phyloP scores from a whole-genome alignment of 2,113 vertebrate species.

The Aix galericulata region DNA sequence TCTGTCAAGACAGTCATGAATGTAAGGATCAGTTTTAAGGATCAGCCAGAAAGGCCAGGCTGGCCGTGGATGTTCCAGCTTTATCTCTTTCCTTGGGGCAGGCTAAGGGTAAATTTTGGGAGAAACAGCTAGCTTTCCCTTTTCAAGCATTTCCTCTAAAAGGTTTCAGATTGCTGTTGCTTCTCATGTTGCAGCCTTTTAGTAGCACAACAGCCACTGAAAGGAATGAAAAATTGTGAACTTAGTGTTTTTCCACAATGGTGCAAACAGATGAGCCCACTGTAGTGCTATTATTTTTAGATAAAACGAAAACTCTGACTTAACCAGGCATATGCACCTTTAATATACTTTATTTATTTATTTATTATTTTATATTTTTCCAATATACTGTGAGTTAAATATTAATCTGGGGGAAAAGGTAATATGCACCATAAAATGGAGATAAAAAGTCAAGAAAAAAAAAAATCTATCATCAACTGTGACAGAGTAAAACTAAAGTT shows the following conservation, averaged over 20 bases:
- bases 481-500: slow-evolving; percentile 42
- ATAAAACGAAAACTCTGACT: slow-evolving; percentile 37
- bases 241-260: background rate
- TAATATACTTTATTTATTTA: background rate
- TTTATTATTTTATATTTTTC: slow-evolving; percentile 35
- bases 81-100: background rate
- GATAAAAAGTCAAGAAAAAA: background rate
- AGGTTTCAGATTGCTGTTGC: background rate
- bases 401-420: slow-evolving; percentile 58
- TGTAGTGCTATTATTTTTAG: background rate
- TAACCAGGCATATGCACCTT: slow-evolving; percentile 10
- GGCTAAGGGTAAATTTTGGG: background rate
- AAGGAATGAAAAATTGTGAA: background rate
- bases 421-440: slow-evolving; percentile 45
- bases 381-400: slow-evolving; percentile 65
- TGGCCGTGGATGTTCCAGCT: background rate
- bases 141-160: background rate
- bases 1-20: background rate
- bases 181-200: background rate
- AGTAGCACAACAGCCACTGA: background rate
- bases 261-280: background rate
- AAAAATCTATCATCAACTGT: slow-evolving; percentile 15
- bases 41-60: background rate
- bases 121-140: background rate
- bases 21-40: background rate